phyloP scores from a whole-genome alignment of 2,888 invertebrate species.

The Microctonus hyperodae region DNA sequence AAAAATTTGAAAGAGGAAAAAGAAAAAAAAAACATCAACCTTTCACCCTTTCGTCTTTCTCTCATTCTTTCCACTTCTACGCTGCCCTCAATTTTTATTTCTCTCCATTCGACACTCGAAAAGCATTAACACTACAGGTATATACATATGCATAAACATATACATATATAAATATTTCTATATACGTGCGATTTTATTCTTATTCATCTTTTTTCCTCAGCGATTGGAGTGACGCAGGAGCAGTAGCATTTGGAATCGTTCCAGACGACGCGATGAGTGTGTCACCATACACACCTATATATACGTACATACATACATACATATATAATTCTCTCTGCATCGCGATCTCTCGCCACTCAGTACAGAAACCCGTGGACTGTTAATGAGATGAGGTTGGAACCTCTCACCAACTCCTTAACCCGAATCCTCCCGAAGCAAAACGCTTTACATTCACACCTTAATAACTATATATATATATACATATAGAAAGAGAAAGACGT shows the following conservation, averaged over 20 bases:
- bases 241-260: constrained; percentile 28
- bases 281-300: not conserved
- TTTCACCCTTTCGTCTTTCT: not conserved
- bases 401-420: constrained; percentile 24
- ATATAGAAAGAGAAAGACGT: too few relatives aligned
- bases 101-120: constrained; percentile 11
- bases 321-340: constrained; percentile 6
- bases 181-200: constrained; percentile 12
- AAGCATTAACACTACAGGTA: constrained; percentile 17
- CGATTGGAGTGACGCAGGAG: constrained; percentile 25
- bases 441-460: constrained; percentile 19
- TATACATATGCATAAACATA: not conserved
- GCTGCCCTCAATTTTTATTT: constrained; percentile 4
- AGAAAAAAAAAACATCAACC: not conserved
- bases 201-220: constrained; percentile 5
- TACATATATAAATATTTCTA: not conserved
- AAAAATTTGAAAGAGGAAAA: constrained; percentile 10
- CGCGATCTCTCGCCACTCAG: constrained; percentile 13
- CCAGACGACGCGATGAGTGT: constrained; percentile 18
- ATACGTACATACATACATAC: too few relatives aligned
- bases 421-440: constrained; percentile 22
- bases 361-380: constrained; percentile 20
- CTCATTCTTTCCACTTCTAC: not conserved
- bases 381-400: constrained; percentile 31
- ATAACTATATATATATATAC: not conserved